Evolutionary conservation across 2,888 invertebrate species (phyloP), one percentile per base, ranked within the genome.

Genomic region (Lasioglossum oenotherae): DNA sequence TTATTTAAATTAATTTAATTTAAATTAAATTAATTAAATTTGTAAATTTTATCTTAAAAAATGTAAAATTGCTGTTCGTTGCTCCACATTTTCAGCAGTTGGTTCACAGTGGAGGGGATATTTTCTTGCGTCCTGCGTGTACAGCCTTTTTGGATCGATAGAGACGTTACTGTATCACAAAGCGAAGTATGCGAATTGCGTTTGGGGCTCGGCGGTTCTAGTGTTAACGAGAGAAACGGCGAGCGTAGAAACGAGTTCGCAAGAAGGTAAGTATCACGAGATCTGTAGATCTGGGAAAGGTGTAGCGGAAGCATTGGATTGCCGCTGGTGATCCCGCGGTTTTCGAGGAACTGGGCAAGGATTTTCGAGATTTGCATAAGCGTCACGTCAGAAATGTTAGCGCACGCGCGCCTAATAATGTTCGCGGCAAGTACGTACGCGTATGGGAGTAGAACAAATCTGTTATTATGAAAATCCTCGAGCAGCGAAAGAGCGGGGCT

Each of bases 381-480:
- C 78, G 78, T 77, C 79, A 76, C 82, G 77, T 87, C 81, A 83
- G 85, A 80, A 80, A 85, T 81, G 78, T 81, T 64, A 23, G 74
- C 71, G 69, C 74, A 57, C 75, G 60, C 16, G 19, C 79, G 84
- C 78, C 78, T 79, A 85, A 88, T 88, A 90, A 91, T 82, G 84
- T 78, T 81, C 46, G 73, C 69, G 73, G 38, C 74, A 60, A 67
- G 67, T 78, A 57, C 64, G 0, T 31, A 31, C 31, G 41, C 31
- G 41, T 78, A 73, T 31, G 69, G 72, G 31, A 53, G 81, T 72
- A 80, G 84, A 75, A 81, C 87, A 84, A 90, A 84, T 84, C 90
- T 88, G 87, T 90, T 91, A 92, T 90, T 91, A 91, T 87, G 89
- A 91, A 92, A 91, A 91, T 91, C 89, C 84, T 88, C 72, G 86